These are phyloP conservation scores for Cygnus buccinator DNA, from an alignment of 2,113 vertebrate genomes.

Conservation along the genomic window DNA sequence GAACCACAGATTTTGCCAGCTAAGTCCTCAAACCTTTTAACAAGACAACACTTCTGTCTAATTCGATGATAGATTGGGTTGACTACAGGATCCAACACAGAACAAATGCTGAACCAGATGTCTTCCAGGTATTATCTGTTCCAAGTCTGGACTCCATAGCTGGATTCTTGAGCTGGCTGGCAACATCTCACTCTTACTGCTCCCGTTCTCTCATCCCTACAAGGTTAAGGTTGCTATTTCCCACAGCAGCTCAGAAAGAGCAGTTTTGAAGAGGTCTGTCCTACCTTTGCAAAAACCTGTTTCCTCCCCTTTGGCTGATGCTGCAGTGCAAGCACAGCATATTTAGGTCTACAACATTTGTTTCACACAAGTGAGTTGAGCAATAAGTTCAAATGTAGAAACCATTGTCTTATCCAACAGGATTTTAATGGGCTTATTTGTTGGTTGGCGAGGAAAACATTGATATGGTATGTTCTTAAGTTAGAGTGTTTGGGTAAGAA, in stretches of 20 bases:
- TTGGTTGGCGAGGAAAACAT: background rate
- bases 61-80: background rate
- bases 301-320: fast-evolving
- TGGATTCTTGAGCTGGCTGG: background rate
- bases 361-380: background rate
- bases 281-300: background rate
- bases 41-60: background rate
- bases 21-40: background rate
- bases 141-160: background rate
- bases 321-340: background rate
- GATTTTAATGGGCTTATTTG: background rate
- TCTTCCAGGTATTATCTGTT: background rate
- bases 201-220: background rate
- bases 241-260: background rate
- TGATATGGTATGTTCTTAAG: background rate
- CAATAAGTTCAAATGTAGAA: background rate
- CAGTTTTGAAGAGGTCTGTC: background rate
- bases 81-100: background rate
- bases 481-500: background rate
- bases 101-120: background rate
- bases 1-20: background rate
- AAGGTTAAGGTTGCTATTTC: background rate
- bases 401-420: background rate
- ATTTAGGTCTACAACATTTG: background rate
- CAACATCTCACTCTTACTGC: background rate